phyloP scores from a whole-genome alignment of 2,797 vertebrate species.

The Trachurus trachurus region DNA sequence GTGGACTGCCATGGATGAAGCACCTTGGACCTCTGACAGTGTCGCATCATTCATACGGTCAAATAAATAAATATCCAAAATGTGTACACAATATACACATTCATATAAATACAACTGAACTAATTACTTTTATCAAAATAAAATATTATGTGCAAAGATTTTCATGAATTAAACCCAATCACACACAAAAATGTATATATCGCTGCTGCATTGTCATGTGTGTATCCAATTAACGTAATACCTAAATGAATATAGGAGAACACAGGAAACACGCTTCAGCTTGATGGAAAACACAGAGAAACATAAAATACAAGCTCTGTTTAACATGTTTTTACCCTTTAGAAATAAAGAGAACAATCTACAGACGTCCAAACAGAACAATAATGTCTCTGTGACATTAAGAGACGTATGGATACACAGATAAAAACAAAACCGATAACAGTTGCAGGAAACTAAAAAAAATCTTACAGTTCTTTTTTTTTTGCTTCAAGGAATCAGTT shows the following conservation, averaged over 20 bases:
- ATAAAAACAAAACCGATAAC: background rate
- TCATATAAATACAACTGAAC: background rate
- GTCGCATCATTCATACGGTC: conserved; percentile 10
- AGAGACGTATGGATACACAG: background rate
- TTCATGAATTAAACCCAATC: background rate
- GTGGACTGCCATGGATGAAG: background rate
- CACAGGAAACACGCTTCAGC: background rate
- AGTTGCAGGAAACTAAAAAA: background rate
- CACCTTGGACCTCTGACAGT: background rate
- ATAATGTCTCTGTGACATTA: background rate
- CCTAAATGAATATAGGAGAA: background rate
- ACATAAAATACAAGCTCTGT: background rate
- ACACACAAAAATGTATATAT: background rate
- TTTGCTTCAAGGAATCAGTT: conserved; percentile 8
- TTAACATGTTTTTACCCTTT: background rate
- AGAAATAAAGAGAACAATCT: background rate
- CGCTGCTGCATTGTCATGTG: background rate
- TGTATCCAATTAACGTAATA: background rate
- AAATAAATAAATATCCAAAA: conserved; percentile 2
- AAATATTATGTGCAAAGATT: background rate
- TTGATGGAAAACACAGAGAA: background rate
- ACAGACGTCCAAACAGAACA: background rate
- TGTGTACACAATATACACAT: background rate
- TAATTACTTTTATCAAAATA: background rate
- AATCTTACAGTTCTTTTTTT: background rate